Evolutionary conservation across 1,140 invertebrate genomes (phyloP), one percentile per base, ranked within the genome.

Genomic region (Archivesica marissinica): DNA sequence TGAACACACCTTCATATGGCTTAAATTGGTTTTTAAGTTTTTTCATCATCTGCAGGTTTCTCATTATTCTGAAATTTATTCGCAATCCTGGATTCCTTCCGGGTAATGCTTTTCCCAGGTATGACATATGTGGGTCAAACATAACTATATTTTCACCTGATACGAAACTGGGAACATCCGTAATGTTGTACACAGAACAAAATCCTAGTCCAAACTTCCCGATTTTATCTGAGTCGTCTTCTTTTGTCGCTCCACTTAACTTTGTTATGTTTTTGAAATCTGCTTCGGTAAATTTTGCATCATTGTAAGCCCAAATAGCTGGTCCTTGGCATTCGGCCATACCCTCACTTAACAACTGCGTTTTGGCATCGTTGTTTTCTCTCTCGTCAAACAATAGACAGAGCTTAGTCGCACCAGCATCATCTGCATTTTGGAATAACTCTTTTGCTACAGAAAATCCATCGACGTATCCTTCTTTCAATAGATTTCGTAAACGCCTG

Each of bases 341-440:
- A 7, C 76, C 87, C 23, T 90, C 81, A 75, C 91, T 87, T n/a
- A 93, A 61, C 2, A 93, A 81, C 17, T 82, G 84, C 17, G 82
- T 82, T 61, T 78, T 80, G 0, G 44, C 41, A 74, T 92, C 76
- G 35, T 88, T 70, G 52, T 93, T 93, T 66, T 90, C 78, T 76
- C 92, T 64, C 59, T 93, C 91, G 78, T 93, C 93, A 77, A 91
- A 92, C 0, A 93, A 93, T 86, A 95, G 95, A 17, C 83, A 87
- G 2, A 93, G 87, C 87, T 94, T 93, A 30, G 92, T 93, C 17
- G 94, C 93, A 56, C 94, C 95, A 70, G 93, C 93, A 90, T 94
- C 93, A 85, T 92, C 91, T 61, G 90, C 92, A 89, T 93, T 93
- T 84, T 93, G 92, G 52, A 93, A 86, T 15, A 92, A 68, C 82